A percentile compares a stretch with the other conserved stretches of the same genome.
phyloP scores from a whole-genome alignment of 2,888 invertebrate species.

The Ophion ellenae region DNA sequence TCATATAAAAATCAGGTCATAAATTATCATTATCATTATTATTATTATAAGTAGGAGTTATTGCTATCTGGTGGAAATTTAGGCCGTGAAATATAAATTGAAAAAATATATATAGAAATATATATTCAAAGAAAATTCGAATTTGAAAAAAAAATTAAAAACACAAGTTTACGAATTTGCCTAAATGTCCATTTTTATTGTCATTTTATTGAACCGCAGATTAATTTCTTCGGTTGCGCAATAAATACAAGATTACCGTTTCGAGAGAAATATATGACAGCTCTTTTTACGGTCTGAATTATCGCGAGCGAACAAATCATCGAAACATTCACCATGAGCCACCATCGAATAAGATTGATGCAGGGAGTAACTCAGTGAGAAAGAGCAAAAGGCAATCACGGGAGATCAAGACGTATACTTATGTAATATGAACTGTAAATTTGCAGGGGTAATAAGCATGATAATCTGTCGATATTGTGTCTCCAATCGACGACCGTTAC shows the following conservation, averaged over 20 bases:
- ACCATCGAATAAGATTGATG: background rate
- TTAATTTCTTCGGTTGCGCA: background rate
- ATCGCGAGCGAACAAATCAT: slow-evolving; percentile 2
- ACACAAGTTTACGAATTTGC: background rate
- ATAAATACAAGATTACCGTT: slow-evolving; percentile 1
- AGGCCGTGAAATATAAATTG: background rate
- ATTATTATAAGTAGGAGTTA: background rate
- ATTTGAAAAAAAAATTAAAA: background rate
- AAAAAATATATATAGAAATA: background rate
- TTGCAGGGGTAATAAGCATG: slow-evolving; percentile 43
- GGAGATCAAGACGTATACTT: slow-evolving; percentile 31
- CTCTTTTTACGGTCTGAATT: slow-evolving; percentile 2
- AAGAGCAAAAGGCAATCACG: background rate
- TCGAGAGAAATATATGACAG: background rate
- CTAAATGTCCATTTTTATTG: slow-evolving; percentile 9
- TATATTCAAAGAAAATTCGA: background rate
- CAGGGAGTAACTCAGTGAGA: background rate
- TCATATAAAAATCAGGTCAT: no score
- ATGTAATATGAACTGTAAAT: slow-evolving; percentile 9
- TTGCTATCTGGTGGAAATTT: background rate
- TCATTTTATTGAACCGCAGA: background rate
- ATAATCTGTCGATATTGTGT: slow-evolving; percentile 31
- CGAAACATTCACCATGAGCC: slow-evolving; percentile 19
- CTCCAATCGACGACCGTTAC: background rate
- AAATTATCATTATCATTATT: background rate